Evolutionary conservation across 2,888 invertebrate species (phyloP).

Genomic region (Tridacna gigas): DNA sequence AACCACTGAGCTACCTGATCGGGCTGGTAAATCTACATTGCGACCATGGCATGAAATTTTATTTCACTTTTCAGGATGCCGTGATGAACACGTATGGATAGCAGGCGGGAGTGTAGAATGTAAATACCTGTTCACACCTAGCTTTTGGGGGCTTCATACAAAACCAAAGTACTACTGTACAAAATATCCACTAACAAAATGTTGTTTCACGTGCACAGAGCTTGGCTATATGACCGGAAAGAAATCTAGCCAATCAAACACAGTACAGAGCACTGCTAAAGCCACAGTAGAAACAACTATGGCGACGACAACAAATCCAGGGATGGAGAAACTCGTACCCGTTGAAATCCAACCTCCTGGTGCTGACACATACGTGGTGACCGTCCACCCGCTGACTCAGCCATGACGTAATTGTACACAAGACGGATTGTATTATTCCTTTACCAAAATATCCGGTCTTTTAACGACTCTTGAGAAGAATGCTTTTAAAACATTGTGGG

Average conservation of each 20-base stretch:
- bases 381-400: too few relatives aligned
- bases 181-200: background rate
- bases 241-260: background rate
- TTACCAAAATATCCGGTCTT: too few relatives aligned
- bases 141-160: background rate
- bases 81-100: conserved; percentile 1
- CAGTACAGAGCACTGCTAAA: background rate
- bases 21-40: too few relatives aligned
- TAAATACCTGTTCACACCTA: background rate
- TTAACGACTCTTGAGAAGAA: too few relatives aligned
- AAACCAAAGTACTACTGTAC: conserved; percentile 2
- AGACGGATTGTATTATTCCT: too few relatives aligned
- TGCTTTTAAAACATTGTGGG: too few relatives aligned
- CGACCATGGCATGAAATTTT: background rate
- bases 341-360: too few relatives aligned
- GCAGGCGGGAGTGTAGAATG: conserved; percentile 1
- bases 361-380: too few relatives aligned
- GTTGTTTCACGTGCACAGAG: background rate
- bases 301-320: too few relatives aligned
- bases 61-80: background rate
- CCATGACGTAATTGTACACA: too few relatives aligned
- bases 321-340: too few relatives aligned
- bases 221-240: background rate
- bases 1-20: too few relatives aligned
- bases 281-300: background rate